A percentile compares a stretch with the other conserved stretches of the same genome.
phyloP scores from a whole-genome alignment of 2,113 vertebrate genomes.

The Martes martes region DNA sequence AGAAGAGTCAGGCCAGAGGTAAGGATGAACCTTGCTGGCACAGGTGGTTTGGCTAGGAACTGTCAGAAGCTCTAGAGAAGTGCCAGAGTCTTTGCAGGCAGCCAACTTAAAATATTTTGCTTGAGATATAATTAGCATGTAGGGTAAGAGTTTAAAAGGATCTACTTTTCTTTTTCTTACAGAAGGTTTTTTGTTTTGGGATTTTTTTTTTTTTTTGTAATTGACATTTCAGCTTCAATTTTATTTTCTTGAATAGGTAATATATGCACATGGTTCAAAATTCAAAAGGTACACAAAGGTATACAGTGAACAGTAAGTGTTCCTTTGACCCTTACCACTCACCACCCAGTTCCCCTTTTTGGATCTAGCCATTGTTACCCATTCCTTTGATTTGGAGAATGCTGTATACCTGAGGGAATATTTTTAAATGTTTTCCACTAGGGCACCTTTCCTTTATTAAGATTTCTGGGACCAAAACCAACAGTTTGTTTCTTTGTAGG shows the following conservation, averaged over 20 bases:
- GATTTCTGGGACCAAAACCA: neutral
- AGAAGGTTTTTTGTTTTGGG: neutral
- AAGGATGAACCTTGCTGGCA: neutral
- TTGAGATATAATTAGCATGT: neutral
- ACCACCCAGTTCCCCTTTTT: neutral
- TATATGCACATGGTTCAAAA: slow-evolving; percentile 50
- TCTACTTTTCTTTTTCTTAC: neutral
- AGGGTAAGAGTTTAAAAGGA: neutral
- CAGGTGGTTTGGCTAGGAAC: neutral
- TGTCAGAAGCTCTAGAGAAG: neutral
- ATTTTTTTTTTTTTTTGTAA: neutral
- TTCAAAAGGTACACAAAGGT: slow-evolving; percentile 43
- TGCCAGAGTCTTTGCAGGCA: neutral
- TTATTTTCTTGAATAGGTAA: slow-evolving; percentile 48
- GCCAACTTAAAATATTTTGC: neutral
- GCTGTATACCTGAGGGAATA: neutral
- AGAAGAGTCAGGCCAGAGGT: neutral
- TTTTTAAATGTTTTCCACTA: slow-evolving; percentile 4
- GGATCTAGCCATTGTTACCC: neutral
- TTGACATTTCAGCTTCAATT: slow-evolving; percentile 51
- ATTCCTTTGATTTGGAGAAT: slow-evolving; percentile 22
- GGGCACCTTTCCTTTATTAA: neutral
- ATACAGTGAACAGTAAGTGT: slow-evolving; percentile 47
- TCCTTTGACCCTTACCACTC: neutral
- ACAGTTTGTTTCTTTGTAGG: neutral